These are phyloP conservation scores for Lepidostoma basale DNA, from an alignment of 1,140 invertebrate genomes.

Conservation along the genomic window DNA sequence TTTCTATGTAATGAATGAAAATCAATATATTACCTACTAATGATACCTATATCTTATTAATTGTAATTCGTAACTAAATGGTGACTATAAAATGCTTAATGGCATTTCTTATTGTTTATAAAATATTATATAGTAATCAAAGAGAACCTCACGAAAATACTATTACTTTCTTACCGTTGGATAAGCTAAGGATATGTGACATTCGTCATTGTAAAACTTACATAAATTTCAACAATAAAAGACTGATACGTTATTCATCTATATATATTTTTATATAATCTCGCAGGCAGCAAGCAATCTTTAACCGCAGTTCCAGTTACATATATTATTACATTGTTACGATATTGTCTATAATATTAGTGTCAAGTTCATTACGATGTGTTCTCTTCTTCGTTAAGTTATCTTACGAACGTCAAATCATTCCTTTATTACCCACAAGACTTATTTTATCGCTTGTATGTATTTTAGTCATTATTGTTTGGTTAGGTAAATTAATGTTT, in stretches of 20 bases:
- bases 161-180: slow-evolving; percentile 44
- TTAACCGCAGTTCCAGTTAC: slow-evolving; percentile 42
- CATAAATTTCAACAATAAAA: slow-evolving; percentile 47
- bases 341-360: slow-evolving; percentile 1
- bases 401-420: no score
- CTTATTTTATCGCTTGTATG: no score
- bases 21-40: slow-evolving; percentile 43
- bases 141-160: slow-evolving; percentile 42
- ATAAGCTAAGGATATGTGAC: slow-evolving; percentile 28
- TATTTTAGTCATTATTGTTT: no score
- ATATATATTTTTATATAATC: slow-evolving; percentile 47
- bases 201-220: slow-evolving; percentile 33
- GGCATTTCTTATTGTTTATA: slow-evolving; percentile 42
- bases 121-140: slow-evolving; percentile 37
- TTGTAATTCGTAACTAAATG: slow-evolving; percentile 45
- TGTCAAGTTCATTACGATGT: not conserved
- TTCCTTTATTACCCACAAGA: no score
- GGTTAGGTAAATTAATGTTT: no score
- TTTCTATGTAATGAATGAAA: slow-evolving; percentile 45
- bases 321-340: slow-evolving; percentile 9
- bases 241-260: slow-evolving; percentile 47
- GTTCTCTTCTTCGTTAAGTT: no score
- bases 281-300: slow-evolving; percentile 30
- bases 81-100: slow-evolving; percentile 40
- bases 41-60: slow-evolving; percentile 35